Evolutionary conservation across 2,888 invertebrate genomes (phyloP), one percentile per base, ranked within the genome.

Genomic region (Sicus ferrugineus): DNA sequence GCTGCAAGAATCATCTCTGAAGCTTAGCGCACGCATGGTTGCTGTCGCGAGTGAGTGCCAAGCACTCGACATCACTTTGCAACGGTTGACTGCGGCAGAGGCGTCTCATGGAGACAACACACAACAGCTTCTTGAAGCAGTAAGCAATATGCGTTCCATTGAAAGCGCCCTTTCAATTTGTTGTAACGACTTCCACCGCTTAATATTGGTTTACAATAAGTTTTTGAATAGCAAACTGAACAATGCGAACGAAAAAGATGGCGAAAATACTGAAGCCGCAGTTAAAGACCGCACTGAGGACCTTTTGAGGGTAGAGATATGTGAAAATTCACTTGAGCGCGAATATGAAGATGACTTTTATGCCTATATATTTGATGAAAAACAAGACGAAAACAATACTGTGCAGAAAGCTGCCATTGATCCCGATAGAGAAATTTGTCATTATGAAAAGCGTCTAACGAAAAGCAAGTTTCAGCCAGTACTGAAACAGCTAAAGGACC

Each of bases 381-480:
- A 76, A 38, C 74, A 66, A 9, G 75, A 75, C 7, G 76, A 75
- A 21, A 73, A 76, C 23, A 73, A 73, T 26, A 74, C 75, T 42
- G 28, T 70, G 9, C 73, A 72, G 23, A 73, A 73, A 21, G 9
- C 21, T 2, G 5, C 52, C 2, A 70, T 68, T 30, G 76, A 73
- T 1, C 77, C 78, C 31, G 83, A 84, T 50, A 76, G 77, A 66
- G 82, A 84, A 69, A 76, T 84, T 21, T 78, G 83, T 14, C 82
- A 82, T 67, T 81, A 82, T n/a, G 83, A 85, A 72, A 81, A 82
- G 63, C 82, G 82, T 42, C 77, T 84, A 2, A 84, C 84, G 0
- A 83, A 83, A 67, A 80, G 81, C n/a, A 82, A 78, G 72, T 85
- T 85, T 34, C 82, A 82, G 61, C 85, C 85, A 0, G 86, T 86